These are phyloP conservation scores for Pseudoips prasinana DNA, from an alignment of 2,888 invertebrate species.

Conservation along the genomic window DNA sequence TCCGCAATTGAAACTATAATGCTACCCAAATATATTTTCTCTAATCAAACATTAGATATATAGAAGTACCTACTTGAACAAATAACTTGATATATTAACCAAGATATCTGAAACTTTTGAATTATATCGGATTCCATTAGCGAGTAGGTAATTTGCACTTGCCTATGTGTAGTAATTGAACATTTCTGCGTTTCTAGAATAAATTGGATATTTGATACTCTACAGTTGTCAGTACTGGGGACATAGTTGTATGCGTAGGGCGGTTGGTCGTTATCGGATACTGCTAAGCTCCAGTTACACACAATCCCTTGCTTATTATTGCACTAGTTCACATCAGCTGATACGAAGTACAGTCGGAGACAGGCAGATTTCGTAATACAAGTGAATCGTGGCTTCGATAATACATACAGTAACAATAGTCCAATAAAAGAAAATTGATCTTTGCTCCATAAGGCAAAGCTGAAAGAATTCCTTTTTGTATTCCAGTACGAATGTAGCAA, in stretches of 20 bases:
- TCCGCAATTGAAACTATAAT: too few relatives aligned
- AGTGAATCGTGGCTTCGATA: too few relatives aligned
- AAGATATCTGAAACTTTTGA: constrained; percentile 18
- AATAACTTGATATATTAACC: not conserved
- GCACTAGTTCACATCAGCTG: constrained; percentile 45
- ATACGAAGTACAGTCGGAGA: constrained; percentile 36
- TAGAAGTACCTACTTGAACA: too few relatives aligned
- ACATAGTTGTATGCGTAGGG: constrained; percentile 48
- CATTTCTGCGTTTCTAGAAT: constrained; percentile 32
- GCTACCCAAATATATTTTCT: too few relatives aligned
- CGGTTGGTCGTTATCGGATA: constrained; percentile 62
- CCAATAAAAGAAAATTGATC: too few relatives aligned
- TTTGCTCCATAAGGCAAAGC: too few relatives aligned
- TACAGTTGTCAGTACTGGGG: constrained; percentile 36
- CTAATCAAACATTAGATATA: too few relatives aligned
- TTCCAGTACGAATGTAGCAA: constrained; percentile 13
- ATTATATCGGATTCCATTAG: constrained; percentile 23
- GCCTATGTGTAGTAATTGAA: constrained; percentile 13
- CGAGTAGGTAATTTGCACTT: constrained; percentile 9
- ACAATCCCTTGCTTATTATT: constrained; percentile 57
- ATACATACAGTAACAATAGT: too few relatives aligned
- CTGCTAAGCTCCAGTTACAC: constrained; percentile 61
- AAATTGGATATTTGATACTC: constrained; percentile 42
- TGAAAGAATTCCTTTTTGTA: too few relatives aligned
- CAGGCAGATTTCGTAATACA: constrained; percentile 5